phyloP scores from a whole-genome alignment of 2,797 vertebrate species.

The Cossypha dichroa region DNA sequence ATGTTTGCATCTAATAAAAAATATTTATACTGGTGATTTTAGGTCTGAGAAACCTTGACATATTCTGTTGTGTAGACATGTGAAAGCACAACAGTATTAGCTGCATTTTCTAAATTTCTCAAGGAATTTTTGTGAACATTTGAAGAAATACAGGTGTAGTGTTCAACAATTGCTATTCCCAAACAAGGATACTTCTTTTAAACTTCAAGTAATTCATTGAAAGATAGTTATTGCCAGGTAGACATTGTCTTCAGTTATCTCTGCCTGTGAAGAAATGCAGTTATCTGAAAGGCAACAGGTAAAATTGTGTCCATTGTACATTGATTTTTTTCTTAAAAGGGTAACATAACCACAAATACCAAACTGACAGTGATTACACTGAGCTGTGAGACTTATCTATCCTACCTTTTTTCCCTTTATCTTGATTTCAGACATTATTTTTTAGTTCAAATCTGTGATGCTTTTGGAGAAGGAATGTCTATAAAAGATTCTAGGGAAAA shows the following conservation, averaged over 20 bases:
- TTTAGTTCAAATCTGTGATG: background rate
- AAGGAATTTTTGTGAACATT: background rate
- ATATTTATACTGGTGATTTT: background rate
- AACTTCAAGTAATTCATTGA: background rate
- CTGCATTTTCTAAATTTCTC: conserved; percentile 27
- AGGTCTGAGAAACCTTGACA: background rate
- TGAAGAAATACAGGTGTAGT: background rate
- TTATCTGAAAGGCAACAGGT: background rate
- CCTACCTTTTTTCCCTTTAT: background rate
- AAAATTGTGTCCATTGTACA: rapidly evolving
- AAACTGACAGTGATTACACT: background rate
- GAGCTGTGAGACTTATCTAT: background rate
- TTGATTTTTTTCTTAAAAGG: background rate
- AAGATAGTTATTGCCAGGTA: background rate
- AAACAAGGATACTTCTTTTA: background rate
- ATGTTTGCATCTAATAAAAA: background rate
- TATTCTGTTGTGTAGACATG: background rate
- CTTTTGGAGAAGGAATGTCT: background rate
- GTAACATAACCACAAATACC: background rate
- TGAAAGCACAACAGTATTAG: background rate
- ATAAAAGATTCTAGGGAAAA: background rate
- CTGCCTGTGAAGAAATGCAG: background rate
- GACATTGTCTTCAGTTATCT: background rate
- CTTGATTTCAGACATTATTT: background rate
- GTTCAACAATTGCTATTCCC: background rate